These are phyloP conservation scores for Pipra filicauda DNA, from an alignment of 2,113 vertebrate genomes.

Conservation along the genomic window DNA sequence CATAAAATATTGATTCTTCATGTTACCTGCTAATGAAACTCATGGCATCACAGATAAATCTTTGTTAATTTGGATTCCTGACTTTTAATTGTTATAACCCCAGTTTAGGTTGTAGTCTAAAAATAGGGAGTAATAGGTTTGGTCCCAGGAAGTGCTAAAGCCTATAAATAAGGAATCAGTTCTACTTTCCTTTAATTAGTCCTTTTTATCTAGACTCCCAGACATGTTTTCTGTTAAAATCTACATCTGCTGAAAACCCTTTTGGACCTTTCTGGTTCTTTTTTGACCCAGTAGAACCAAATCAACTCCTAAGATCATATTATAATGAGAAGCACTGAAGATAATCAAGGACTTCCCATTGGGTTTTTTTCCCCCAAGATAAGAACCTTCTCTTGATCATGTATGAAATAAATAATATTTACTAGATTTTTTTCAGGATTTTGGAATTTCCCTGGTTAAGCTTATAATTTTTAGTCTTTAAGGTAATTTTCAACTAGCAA, in stretches of 20 bases:
- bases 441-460: background rate
- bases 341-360: background rate
- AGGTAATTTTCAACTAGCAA: background rate
- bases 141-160: background rate
- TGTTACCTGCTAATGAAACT: constrained; percentile 21
- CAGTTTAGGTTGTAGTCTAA: background rate
- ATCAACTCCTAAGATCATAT: background rate
- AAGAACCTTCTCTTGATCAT: background rate
- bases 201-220: background rate
- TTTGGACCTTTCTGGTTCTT: background rate
- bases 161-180: background rate
- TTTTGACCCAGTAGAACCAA: background rate
- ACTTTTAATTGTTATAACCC: background rate
- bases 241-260: background rate
- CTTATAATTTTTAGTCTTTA: background rate
- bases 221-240: background rate
- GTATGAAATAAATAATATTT: background rate
- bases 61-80: background rate
- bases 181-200: background rate
- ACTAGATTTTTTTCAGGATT: background rate
- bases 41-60: background rate
- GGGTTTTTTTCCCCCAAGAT: background rate
- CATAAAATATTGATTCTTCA: constrained; percentile 43
- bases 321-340: background rate
- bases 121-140: background rate